Base-by-base conservation (phyloP, 2,797 vertebrate genomes). In the Pelobates cultripes region DNA sequence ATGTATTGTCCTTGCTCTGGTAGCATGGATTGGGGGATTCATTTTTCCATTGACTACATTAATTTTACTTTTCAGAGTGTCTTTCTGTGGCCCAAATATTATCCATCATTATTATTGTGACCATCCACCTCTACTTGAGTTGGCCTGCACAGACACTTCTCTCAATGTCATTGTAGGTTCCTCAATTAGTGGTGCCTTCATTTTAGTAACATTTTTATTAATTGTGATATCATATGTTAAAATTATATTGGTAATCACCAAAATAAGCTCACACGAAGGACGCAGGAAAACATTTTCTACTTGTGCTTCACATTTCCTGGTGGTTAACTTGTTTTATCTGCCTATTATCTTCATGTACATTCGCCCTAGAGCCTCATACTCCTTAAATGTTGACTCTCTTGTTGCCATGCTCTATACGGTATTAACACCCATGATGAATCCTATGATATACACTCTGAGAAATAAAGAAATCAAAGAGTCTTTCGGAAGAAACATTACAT, bases 261-360 rank as follows among this genome's bases (percentile, higher is more conserved):
- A 7, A 12, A 82, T 85, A 42, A 42, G 57, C 53, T 51, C 79
- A 7, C 5, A 8, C 0, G 57, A 68, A 4, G 14, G 80, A 15
- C 70, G 55, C 41, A 53, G 43, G 66, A 81, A 28, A 14, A 77
- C 71, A 2, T 81, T 84, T 15, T 78, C 83, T 0, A 78, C 84
- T 0, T 85, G 84, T 47, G 71, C 75, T 28, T 85, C 71, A 3
- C 84, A 78, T 12, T 64, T 81, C n/a, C 47, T 17, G 1, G 75
- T 78, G 40, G 75, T 82, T 3, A 60, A 45, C 13, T 70, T 85
- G 13, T 79, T 68, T 43, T 85, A 78, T 0, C 61, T 80, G 4
- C 72, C 80, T 4, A 45, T 85, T 3, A 57, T 85, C 77, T 85
- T 85, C 17, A 79, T 82, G 42, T 85, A 85, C 45, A 15, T 85